Conservation (phyloP, 2,113 vertebrate genomes). For the Turdus rufiventris region DNA sequence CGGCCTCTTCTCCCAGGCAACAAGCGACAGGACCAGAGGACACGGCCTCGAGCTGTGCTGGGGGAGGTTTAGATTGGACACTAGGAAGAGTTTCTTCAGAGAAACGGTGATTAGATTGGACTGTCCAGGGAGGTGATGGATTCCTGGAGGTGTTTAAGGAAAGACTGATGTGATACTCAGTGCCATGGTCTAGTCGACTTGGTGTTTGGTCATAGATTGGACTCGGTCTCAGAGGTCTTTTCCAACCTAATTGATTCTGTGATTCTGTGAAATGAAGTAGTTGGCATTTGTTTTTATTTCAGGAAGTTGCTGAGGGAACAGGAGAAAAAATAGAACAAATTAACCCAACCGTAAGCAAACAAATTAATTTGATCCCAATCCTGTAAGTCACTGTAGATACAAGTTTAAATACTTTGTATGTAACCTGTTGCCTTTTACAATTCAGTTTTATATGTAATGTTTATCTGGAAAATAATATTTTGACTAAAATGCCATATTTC, state of each 20-base stretch:
- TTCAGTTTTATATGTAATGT: background rate
- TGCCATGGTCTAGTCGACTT: background rate
- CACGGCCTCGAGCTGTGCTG: accelerated
- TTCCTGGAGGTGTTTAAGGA: background rate
- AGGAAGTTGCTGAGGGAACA: too few relatives aligned
- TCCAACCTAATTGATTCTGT: background rate
- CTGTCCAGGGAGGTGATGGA: too few relatives aligned
- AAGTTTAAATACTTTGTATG: background rate
- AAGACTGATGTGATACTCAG: background rate
- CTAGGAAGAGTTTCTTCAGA: background rate
- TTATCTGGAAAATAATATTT: background rate
- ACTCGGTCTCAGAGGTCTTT: background rate
- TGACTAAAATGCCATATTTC: background rate
- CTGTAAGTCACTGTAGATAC: background rate
- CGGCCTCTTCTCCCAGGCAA: background rate
- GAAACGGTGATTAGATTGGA: background rate
- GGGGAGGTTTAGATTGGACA: background rate
- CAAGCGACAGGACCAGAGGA: background rate
- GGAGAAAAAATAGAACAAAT: background rate
- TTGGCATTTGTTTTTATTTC: background rate
- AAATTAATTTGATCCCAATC: background rate
- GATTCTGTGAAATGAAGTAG: background rate
- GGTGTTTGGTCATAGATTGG: background rate
- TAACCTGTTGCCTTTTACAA: background rate
- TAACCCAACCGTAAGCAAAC: background rate